A percentile compares a stretch with the other conserved stretches of the same genome.
Conservation (phyloP, 2,888 invertebrate genomes). For the Sisyra terminalis region DNA sequence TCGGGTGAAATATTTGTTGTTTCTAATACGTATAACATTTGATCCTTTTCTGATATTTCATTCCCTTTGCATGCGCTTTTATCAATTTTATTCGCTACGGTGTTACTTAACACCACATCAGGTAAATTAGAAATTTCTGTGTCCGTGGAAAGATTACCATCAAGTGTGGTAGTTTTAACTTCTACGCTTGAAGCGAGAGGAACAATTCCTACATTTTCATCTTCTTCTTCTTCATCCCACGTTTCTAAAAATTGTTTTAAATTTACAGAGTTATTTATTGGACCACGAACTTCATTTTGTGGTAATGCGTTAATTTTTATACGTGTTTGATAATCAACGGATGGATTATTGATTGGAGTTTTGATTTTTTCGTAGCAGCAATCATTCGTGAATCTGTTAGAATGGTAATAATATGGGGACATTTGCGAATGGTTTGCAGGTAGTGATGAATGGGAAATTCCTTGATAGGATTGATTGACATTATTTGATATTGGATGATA, state of each 20-base stretch:
- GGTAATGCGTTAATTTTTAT: conserved; percentile 1
- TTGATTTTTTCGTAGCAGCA: neutral
- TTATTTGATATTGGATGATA: neutral
- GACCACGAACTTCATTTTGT: neutral
- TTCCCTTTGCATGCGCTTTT: neutral
- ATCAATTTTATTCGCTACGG: neutral
- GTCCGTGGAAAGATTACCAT: too few relatives aligned
- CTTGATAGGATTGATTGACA: neutral
- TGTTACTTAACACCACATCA: conserved; percentile 8
- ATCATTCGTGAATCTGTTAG: too few relatives aligned
- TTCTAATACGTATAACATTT: conserved; percentile 7
- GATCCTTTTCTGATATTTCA: neutral
- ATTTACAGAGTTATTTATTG: neutral
- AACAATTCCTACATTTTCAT: neutral
- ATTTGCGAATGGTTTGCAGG: too few relatives aligned
- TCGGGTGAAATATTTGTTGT: conserved; percentile 6
- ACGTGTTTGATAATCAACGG: neutral
- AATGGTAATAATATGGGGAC: too few relatives aligned
- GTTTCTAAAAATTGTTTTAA: conserved; percentile 8
- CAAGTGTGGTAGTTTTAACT: too few relatives aligned
- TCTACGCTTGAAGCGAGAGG: too few relatives aligned
- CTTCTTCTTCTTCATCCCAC: conserved; percentile 7
- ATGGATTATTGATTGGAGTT: neutral
- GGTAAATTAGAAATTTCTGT: conserved; percentile 4
- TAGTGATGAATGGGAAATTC: neutral